Conservation (phyloP, 2,888 invertebrate genomes). For the Anodontia alba region DNA sequence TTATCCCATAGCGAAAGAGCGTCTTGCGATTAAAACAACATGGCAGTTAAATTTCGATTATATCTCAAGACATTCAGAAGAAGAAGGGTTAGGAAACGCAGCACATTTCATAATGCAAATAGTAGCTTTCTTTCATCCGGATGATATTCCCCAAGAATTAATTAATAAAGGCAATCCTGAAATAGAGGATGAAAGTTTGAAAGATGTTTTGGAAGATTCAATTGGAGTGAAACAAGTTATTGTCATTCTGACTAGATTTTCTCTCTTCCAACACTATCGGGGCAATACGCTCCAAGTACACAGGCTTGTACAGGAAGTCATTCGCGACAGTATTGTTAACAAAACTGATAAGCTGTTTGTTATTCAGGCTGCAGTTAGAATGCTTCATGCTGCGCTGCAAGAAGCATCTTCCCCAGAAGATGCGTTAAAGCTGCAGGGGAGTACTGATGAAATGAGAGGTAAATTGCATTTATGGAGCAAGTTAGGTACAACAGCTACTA, state of each 20-base stretch:
- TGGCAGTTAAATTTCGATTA: constrained; percentile 49
- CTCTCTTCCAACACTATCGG: constrained; percentile 23
- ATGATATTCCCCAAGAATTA: constrained; percentile 39
- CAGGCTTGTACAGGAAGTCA: constrained; percentile 49
- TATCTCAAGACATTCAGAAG: constrained; percentile 34
- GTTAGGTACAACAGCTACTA: constrained; percentile 29
- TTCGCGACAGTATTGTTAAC: constrained; percentile 30
- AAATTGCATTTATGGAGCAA: constrained; percentile 40
- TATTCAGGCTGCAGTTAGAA: constrained; percentile 31
- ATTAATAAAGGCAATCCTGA: constrained; percentile 35
- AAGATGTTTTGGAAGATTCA: constrained; percentile 6
- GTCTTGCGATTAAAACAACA: constrained; percentile 39
- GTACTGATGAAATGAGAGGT: neutral
- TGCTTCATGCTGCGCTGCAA: constrained; percentile 34
- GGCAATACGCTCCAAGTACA: constrained; percentile 30
- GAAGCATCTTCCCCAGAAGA: constrained; percentile 19
- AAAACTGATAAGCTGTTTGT: neutral
- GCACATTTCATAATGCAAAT: constrained; percentile 39
- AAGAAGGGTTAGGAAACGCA: constrained; percentile 25
- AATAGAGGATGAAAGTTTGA: constrained; percentile 23
- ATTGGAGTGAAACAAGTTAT: constrained; percentile 29
- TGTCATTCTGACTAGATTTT: constrained; percentile 40
- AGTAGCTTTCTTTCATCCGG: constrained; percentile 28
- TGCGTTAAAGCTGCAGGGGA: neutral
- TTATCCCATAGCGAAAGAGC: neutral